phyloP scores from a whole-genome alignment of 2,797 vertebrate species.

The Sebastes nivosus region DNA sequence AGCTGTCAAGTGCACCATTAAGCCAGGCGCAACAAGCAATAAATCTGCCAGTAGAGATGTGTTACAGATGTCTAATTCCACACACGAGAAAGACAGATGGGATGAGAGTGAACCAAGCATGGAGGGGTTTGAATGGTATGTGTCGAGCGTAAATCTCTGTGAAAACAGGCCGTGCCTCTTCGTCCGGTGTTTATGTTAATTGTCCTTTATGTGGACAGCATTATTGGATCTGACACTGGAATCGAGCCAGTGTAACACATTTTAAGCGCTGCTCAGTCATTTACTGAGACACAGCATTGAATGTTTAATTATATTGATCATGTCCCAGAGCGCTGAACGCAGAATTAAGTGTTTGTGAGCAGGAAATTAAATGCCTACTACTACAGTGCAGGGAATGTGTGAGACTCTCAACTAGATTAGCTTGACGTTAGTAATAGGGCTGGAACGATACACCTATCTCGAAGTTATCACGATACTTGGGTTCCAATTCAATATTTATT shows the following conservation, averaged over 20 bases:
- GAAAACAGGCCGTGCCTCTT: neutral
- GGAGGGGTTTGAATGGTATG: constrained; percentile 31
- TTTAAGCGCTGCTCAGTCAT: constrained; percentile 4
- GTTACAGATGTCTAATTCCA: constrained; percentile 58
- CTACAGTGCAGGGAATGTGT: neutral
- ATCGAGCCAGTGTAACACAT: neutral
- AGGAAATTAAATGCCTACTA: constrained; percentile 46
- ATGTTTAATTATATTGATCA: constrained; percentile 35
- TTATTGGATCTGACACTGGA: constrained; percentile 24
- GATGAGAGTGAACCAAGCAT: constrained; percentile 26
- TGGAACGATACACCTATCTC: too few relatives aligned
- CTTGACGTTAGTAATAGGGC: too few relatives aligned
- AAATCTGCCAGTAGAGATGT: constrained; percentile 56
- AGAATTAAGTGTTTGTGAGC: constrained; percentile 28
- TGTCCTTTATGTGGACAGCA: neutral
- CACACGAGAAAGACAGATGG: constrained; percentile 23
- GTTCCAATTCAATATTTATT: too few relatives aligned
- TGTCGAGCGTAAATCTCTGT: constrained; percentile 39
- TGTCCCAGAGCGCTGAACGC: constrained; percentile 9
- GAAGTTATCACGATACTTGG: too few relatives aligned
- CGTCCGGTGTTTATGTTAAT: constrained; percentile 15
- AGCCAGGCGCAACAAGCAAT: constrained; percentile 50
- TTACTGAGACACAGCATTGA: constrained; percentile 11
- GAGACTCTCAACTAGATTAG: neutral
- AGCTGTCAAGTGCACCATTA: constrained; percentile 64